Percentiles rank a stretch among this genome's conserved stretches.
Conservation (phyloP, 2,888 invertebrate genomes). For the Pseudococcus viburni region DNA sequence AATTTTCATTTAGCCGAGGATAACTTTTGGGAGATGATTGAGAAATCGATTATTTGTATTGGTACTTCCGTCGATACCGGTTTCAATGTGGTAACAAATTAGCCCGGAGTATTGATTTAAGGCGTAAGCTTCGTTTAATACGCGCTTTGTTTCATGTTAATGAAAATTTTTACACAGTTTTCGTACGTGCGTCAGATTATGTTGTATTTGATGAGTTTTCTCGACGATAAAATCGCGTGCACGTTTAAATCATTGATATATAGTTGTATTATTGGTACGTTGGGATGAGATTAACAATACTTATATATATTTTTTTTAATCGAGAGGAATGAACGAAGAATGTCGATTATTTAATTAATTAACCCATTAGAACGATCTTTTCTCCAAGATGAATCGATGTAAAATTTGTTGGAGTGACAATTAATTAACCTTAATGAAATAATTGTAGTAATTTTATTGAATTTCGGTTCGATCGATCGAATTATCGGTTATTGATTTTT, state of each 20-base stretch:
- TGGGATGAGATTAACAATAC: background rate
- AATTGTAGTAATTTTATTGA: no score
- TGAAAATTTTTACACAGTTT: background rate
- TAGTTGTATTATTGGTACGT: background rate
- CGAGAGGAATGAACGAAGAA: background rate
- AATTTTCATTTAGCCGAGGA: background rate
- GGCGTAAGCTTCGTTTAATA: background rate
- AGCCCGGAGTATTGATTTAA: background rate
- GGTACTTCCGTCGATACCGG: background rate
- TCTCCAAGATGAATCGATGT: no score
- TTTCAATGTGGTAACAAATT: slow-evolving; percentile 15
- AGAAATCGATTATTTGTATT: background rate
- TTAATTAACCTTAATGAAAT: no score
- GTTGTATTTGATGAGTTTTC: background rate
- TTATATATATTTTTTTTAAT: background rate
- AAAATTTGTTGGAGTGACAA: no score
- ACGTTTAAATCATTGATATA: background rate
- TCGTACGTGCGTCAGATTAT: background rate
- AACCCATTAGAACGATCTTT: no score
- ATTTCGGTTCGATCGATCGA: no score
- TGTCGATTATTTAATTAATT: background rate
- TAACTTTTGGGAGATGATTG: background rate
- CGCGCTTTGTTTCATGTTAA: background rate
- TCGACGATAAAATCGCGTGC: background rate
- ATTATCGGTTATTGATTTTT: no score